Base-by-base conservation (phyloP, 2,888 invertebrate genomes). In the Ormyrus labotus region DNA sequence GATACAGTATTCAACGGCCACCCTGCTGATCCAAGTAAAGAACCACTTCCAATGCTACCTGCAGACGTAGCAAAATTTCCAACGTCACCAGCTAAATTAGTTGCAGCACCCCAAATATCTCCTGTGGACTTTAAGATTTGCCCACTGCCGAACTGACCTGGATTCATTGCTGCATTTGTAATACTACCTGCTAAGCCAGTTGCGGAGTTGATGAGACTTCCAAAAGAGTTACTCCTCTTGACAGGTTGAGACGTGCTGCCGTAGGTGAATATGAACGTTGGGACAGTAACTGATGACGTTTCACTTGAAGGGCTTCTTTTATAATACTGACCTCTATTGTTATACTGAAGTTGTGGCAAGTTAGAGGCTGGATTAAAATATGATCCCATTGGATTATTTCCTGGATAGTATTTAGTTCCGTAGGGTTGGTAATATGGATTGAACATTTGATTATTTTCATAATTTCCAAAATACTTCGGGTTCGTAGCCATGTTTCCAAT, bases 181-280 rank as follows among this genome's bases (percentile, higher is more conserved):
- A 74, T 69, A 55, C 68, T 79, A 47, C 10, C 63, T 63, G 79
- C 73, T 69, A 74, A 79, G 11, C 55, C 74, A 57, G 50, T 69
- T 11, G 69, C 65, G 10, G 79, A 69, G 13, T 57, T 19, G 61
- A 63, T 74, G 13, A 74, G 45, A 50, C 53, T 57, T 55, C 2
- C 68, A 13, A 50, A 2, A 13, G 67, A 34, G 5, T 10, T 8
- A 10, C 64, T 70, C n/a, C 70, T 55, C 50, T 76, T 65, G 4
- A 65, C 34, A 34, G 34, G 34, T 34, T 34, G 2, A 4, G 34
- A 34, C 34, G 34, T 34, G 34, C 4, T 34, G 34, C 34, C 34
- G 4, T 34, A 34, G 4, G 34, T 34, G 34, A 34, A 34, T 34
- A 34, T 34, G 34, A 34, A 34, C 7, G 6, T 47, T n/a, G 50